These are phyloP conservation scores for Aurelia sp. DNA, from an alignment of 30 jellyfish, hydroid and myxozoan genomes.

Conservation along the genomic window DNA sequence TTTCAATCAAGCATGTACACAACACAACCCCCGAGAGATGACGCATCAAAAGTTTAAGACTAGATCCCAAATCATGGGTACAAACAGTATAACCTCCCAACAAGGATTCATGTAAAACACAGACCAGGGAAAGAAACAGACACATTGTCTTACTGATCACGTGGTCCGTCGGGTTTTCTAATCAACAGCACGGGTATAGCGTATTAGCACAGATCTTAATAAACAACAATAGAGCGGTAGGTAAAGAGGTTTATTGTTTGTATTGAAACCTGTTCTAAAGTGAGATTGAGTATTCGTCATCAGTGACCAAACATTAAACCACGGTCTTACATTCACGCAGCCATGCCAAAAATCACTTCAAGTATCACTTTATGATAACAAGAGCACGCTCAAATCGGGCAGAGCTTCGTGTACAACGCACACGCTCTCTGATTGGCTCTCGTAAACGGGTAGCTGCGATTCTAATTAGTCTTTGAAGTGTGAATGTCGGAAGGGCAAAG, in stretches of 20 bases:
- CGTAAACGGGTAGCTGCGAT: slow-evolving; percentile 74
- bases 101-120: slow-evolving; percentile 2
- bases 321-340: slow-evolving; percentile 45
- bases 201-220: slow-evolving; percentile 81
- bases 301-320: slow-evolving; percentile 64
- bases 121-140: slow-evolving; percentile 45
- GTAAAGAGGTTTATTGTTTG: slow-evolving; percentile 71
- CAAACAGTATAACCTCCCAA: background rate
- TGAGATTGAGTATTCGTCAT: slow-evolving; percentile 64
- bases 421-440: slow-evolving; percentile 70
- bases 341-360: slow-evolving; percentile 44
- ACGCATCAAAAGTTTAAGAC: too few species aligned
- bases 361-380: slow-evolving; percentile 14
- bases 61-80: background rate
- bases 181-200: slow-evolving; percentile 80
- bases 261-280: slow-evolving; percentile 70
- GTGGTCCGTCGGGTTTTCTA: slow-evolving; percentile 78
- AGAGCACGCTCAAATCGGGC: slow-evolving; percentile 26
- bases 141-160: slow-evolving; percentile 47
- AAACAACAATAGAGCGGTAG: slow-evolving; percentile 78
- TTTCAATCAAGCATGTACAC: too few species aligned
- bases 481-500: slow-evolving; percentile 88
- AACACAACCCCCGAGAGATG: too few species aligned
- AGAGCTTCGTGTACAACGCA: slow-evolving; percentile 37
- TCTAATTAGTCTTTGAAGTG: slow-evolving; percentile 82